Base-by-base conservation (phyloP, 2,113 vertebrate genomes). In the Corydoras maculifer region DNA sequence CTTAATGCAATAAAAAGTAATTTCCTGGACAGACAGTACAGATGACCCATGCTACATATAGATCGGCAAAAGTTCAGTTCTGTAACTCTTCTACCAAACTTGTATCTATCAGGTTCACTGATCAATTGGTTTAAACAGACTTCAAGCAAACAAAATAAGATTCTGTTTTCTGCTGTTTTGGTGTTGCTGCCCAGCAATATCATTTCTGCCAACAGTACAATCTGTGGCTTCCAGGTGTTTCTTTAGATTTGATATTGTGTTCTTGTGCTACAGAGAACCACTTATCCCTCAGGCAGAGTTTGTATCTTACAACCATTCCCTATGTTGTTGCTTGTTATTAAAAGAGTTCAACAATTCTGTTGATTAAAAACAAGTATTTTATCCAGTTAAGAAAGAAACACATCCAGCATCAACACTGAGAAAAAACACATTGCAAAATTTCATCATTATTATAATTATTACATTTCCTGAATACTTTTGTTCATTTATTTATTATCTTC, bases 171-270 rank as follows among this genome's bases (percentile, higher is more conserved):
- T 67, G 30, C 65, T 57, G 18, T 35, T 67, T 50, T 18, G 63
- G 32, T 64, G 30, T 30, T 15, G 8, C 65, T 14, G 5, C 11
- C 18, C 49, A 13, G 5, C 49, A 65, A 13, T 11, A 5, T 18
- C 29, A 35, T 43, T 58, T 6, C 32, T 6, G n/a, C 30, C 65
- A 35, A 9, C 8, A n/a, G 9, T 12, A 14, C 14, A 53, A 57
- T 59, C 4, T 69, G 9, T 60, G n/a, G 68, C 58, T 69, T 31
- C 43, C 58, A 69, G 57, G 43, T 69, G 57, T 69, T 69, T 59
- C 25, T 51, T 13, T 55, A 50, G 30, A 68, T 68, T 58, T n/a
- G 3, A 48, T 58, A 55, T 58, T 49, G 15, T 69, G 18, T 49
- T 14, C 9, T 6, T 60, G 57, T 5, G 9, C 35, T 50, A 9